Evolutionary conservation across 2,113 vertebrate genomes (phyloP).

Genomic region (Illadopsis cleaveri): DNA sequence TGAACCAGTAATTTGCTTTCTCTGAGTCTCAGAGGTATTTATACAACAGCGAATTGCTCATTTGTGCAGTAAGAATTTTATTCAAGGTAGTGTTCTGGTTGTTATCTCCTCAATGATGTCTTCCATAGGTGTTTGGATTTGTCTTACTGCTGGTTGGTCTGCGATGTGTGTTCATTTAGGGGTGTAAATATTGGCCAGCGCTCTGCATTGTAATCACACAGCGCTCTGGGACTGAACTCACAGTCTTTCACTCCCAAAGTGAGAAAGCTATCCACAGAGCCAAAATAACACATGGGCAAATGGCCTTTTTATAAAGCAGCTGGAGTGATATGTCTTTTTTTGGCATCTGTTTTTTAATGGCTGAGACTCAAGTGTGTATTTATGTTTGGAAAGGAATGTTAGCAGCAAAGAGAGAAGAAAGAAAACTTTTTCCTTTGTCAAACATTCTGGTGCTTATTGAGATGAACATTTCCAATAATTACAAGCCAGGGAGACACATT

Average conservation of each 20-base stretch:
- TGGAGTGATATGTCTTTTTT: neutral
- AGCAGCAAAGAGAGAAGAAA: neutral
- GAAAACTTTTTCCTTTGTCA: neutral
- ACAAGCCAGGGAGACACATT: neutral
- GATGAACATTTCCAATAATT: neutral
- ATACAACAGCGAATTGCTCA: neutral
- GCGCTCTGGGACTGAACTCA: neutral
- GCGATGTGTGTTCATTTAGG: constrained; percentile 32
- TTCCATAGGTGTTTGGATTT: constrained; percentile 32
- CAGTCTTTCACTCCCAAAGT: neutral
- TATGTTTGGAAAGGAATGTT: neutral
- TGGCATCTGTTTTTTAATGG: neutral
- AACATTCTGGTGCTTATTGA: neutral
- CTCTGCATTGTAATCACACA: constrained; percentile 23
- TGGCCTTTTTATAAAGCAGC: neutral
- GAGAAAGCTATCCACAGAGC: neutral
- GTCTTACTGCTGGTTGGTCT: neutral
- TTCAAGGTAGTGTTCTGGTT: neutral
- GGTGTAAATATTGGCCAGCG: neutral
- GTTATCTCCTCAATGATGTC: constrained; percentile 17
- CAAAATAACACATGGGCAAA: neutral
- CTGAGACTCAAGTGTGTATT: neutral
- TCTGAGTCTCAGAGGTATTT: constrained; percentile 28
- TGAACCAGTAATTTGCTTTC: neutral
- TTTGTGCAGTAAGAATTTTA: constrained; percentile 10